These are phyloP conservation scores for Sinelater perroti DNA, from an alignment of 2,888 invertebrate species.

Conservation along the genomic window DNA sequence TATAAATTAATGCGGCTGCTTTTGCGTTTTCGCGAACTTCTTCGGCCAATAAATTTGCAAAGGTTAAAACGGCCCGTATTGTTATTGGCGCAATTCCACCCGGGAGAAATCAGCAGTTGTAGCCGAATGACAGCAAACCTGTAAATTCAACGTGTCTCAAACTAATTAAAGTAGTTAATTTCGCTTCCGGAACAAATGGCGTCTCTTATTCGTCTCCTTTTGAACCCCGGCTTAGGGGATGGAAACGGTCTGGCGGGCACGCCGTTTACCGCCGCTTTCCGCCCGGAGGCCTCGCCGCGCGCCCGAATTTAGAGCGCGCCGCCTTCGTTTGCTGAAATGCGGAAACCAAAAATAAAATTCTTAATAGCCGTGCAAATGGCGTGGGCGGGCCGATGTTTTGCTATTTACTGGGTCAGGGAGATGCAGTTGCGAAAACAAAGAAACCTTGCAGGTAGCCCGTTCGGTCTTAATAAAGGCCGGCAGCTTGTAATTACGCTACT, in stretches of 20 bases:
- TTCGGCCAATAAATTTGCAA: constrained; percentile 51
- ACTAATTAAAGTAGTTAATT: constrained; percentile 64
- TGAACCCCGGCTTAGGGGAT: constrained; percentile 45
- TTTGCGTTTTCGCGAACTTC: constrained; percentile 45
- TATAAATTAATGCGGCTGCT: constrained; percentile 47
- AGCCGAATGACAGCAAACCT: constrained; percentile 55
- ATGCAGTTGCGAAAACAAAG: constrained; percentile 17
- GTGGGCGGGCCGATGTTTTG: constrained; percentile 1
- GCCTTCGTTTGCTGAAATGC: constrained; percentile 2
- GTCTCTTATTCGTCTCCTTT: constrained; percentile 58
- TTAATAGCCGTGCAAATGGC: not conserved
- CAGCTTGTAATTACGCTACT: constrained; percentile 18
- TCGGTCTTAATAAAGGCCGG: constrained; percentile 13
- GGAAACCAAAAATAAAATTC: not conserved
- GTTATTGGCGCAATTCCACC: constrained; percentile 54
- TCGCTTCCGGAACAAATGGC: constrained; percentile 60
- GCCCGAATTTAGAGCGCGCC: constrained; percentile 22
- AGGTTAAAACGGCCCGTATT: constrained; percentile 53
- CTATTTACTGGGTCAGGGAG: constrained; percentile 20
- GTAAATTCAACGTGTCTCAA: constrained; percentile 62
- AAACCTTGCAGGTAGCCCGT: constrained; percentile 9
- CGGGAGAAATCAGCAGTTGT: constrained; percentile 54
- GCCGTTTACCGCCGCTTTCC: constrained; percentile 37
- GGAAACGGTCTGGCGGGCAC: constrained; percentile 47
- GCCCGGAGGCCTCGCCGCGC: constrained; percentile 16